A percentile compares a stretch with the other conserved stretches of the same genome.
Evolutionary conservation across 1,140 invertebrate species (phyloP).

Genomic region (Hyposmocoma kahamanoa): DNA sequence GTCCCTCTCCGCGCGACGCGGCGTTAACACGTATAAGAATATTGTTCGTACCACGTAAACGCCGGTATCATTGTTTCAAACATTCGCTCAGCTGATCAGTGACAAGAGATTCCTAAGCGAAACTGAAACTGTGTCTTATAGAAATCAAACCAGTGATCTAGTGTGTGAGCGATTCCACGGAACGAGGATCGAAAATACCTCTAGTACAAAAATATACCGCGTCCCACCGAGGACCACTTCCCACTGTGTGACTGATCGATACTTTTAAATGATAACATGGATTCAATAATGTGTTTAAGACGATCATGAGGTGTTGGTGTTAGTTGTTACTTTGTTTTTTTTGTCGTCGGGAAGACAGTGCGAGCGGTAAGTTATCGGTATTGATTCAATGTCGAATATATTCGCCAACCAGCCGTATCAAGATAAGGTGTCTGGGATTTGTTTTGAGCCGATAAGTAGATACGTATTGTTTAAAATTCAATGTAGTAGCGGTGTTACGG

Average conservation of each 20-base stretch:
- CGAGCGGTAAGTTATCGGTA: slow-evolving; percentile 55
- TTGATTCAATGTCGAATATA: slow-evolving; percentile 48
- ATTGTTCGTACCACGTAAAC: slow-evolving; percentile 24
- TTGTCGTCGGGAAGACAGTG: slow-evolving; percentile 21
- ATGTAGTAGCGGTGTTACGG: too few species aligned
- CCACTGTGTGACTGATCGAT: slow-evolving; percentile 69
- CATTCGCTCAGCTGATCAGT: slow-evolving; percentile 66
- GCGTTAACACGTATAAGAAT: slow-evolving; percentile 11
- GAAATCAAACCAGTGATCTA: slow-evolving; percentile 8
- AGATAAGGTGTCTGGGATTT: slow-evolving; percentile 53
- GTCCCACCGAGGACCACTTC: slow-evolving; percentile 53
- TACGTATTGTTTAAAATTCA: too few species aligned
- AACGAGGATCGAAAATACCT: slow-evolving; percentile 46
- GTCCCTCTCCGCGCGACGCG: slow-evolving; percentile 43
- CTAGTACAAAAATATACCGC: slow-evolving; percentile 57
- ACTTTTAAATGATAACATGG: slow-evolving; percentile 72
- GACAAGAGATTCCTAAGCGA: slow-evolving; percentile 30
- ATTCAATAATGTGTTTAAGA: slow-evolving; percentile 64
- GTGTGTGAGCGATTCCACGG: slow-evolving; percentile 20
- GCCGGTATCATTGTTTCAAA: slow-evolving; percentile 59
- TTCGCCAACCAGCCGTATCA: slow-evolving; percentile 22
- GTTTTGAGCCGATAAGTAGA: slow-evolving; percentile 49
- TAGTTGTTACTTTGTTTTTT: slow-evolving; percentile 33
- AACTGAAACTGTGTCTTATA: background rate
- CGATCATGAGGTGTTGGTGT: slow-evolving; percentile 30